Base-by-base conservation (phyloP, 2,113 vertebrate genomes). In the Pycnonotus jocosus region DNA sequence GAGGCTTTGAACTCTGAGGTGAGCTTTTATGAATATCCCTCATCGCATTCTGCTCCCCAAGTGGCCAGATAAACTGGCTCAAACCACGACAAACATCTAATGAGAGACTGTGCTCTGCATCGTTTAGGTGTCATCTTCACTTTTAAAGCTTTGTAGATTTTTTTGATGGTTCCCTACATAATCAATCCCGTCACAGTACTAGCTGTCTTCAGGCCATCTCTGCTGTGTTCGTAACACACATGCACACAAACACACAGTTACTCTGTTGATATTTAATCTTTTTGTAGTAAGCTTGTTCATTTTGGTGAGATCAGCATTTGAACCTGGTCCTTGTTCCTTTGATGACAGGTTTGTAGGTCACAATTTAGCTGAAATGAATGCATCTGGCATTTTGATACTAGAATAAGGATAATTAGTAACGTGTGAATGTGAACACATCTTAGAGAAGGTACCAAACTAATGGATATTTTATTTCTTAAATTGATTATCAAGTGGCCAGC, bases 201-300 rank as follows among this genome's bases (percentile, higher is more conserved):
- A n/a, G 28, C 31, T 70, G 28, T 62, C 35, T 76, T 92, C 21
- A 74, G 48, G 37, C n/a, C 42, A 35, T 21, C 57, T 69, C 12
- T 87, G 28, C 22, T 27, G 0, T 51, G 10, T 78, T 93, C 65
- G 57, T 38, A 60, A 12, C 0, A 0, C 15, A 30, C 12, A 1
- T 20, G 37, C 6, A 33, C 25, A 30, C 35, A 42, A 28, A 16
- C 27, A 42, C 19, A 6, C 9, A 5, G 8, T 71, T 72, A 20
- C 33, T 79, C 31, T 48, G 20, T 22, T 68, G 35, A 5, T 66
- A 28, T 10, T 83, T 88, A 28, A 8, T 58, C 15, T 53, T 57
- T 12, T 57, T 68, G 19, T 27, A 5, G 18, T 60, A 14, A 1
- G 1, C 5, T 44, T 69, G 31, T 18, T 83, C 18, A 3, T 45